These are phyloP conservation scores for Choloepus hoffmanni DNA, from an alignment of 2,113 vertebrate genomes.

Conservation along the genomic window DNA sequence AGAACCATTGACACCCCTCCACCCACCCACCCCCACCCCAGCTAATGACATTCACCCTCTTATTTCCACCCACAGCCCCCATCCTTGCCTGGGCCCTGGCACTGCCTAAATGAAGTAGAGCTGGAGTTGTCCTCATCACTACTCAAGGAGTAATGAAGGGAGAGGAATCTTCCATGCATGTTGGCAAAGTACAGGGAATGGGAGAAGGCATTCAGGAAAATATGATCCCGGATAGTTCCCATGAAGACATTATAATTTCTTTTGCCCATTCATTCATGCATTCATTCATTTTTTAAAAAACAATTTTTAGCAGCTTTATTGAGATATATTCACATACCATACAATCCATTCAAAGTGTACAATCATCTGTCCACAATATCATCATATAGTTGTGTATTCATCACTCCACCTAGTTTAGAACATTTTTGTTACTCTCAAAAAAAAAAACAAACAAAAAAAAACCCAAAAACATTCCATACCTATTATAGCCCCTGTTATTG, in stretches of 20 bases:
- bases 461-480: too few species aligned
- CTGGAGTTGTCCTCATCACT: neutral
- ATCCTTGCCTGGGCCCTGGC: neutral
- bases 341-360: too few species aligned
- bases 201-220: neutral
- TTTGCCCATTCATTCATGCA: neutral
- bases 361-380: too few species aligned
- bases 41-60: neutral
- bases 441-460: too few species aligned
- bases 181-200: neutral
- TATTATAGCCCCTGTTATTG: too few species aligned
- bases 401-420: too few species aligned
- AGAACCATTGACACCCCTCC: neutral
- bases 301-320: too few species aligned
- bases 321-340: too few species aligned
- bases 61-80: neutral
- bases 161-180: neutral
- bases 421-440: too few species aligned
- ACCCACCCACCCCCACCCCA: accelerated
- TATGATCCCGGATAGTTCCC: neutral
- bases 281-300: neutral
- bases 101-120: neutral
- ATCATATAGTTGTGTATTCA: too few species aligned
- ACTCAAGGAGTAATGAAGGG: neutral
- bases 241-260: neutral